Evolutionary conservation across 2,888 invertebrate species (phyloP).

Genomic region (Trachelus stipa): DNA sequence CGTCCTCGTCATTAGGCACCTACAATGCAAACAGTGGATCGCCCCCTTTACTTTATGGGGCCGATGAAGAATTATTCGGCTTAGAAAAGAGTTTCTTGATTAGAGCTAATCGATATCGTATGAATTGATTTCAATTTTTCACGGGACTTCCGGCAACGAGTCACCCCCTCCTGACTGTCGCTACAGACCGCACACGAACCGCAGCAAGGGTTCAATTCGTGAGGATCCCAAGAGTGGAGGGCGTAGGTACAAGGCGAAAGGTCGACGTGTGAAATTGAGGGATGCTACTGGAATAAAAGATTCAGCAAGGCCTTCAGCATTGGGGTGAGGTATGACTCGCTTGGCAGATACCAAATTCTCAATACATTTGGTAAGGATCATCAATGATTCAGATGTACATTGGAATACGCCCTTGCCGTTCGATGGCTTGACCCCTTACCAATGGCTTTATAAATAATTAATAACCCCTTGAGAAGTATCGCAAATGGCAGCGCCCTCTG

Average conservation of each 20-base stretch:
- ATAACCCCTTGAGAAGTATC: not conserved
- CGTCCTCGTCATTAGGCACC: not conserved
- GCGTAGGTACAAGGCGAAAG: not conserved
- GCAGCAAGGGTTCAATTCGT: not conserved
- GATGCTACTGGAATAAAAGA: conserved; percentile 7
- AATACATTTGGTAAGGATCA: conserved; percentile 9
- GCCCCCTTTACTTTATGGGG: not conserved
- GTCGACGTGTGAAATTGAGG: conserved; percentile 8
- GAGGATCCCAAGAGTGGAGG: not conserved
- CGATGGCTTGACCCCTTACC: conserved; percentile 2
- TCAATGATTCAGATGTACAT: conserved; percentile 28
- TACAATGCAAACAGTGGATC: not conserved
- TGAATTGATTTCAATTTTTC: not conserved
- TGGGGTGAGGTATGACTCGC: conserved; percentile 4
- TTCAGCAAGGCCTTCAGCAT: conserved; percentile 1
- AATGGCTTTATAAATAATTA: not conserved
- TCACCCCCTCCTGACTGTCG: not conserved
- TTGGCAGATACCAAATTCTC: conserved; percentile 2
- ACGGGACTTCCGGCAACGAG: not conserved
- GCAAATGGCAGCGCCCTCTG: not conserved
- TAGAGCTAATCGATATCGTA: not conserved
- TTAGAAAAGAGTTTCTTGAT: not conserved
- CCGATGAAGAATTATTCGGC: not conserved
- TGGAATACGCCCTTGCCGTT: conserved; percentile 21
- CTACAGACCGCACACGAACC: not conserved